Evolutionary conservation across 1,140 invertebrate genomes (phyloP).

Genomic region (Macrobrachium nipponense): DNA sequence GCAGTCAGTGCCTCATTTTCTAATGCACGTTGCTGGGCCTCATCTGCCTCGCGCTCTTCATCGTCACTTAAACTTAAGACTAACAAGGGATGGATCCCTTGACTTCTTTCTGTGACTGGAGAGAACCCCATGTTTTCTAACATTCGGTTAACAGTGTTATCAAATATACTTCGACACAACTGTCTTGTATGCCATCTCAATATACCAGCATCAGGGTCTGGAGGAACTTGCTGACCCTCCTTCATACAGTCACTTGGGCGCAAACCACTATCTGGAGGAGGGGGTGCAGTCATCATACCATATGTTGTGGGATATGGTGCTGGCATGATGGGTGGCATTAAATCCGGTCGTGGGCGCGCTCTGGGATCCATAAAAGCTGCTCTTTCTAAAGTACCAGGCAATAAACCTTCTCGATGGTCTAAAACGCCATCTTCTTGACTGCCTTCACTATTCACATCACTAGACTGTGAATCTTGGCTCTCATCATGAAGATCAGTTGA

Average conservation of each 20-base stretch:
- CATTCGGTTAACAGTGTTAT: slow-evolving; percentile 62
- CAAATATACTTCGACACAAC: slow-evolving; percentile 58
- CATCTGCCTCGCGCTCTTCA: slow-evolving; percentile 57
- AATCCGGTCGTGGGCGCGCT: slow-evolving; percentile 36
- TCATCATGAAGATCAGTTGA: slow-evolving; percentile 42
- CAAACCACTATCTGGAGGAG: slow-evolving; percentile 35
- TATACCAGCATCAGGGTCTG: slow-evolving; percentile 54
- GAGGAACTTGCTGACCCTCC: slow-evolving; percentile 27
- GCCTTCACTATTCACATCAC: slow-evolving; percentile 50
- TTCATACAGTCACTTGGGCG: slow-evolving; percentile 38
- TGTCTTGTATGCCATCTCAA: slow-evolving; percentile 56
- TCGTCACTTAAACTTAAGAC: slow-evolving; percentile 62
- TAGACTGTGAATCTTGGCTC: slow-evolving; percentile 45
- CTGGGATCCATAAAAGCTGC: slow-evolving; percentile 46
- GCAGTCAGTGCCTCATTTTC: slow-evolving; percentile 56
- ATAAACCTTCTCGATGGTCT: slow-evolving; percentile 28
- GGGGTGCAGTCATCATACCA: slow-evolving; percentile 54
- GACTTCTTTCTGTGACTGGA: slow-evolving; percentile 54
- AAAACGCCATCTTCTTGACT: slow-evolving; percentile 46
- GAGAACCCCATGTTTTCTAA: slow-evolving; percentile 63
- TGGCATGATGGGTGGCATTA: slow-evolving; percentile 53
- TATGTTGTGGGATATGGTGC: slow-evolving; percentile 50
- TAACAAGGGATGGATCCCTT: slow-evolving; percentile 59
- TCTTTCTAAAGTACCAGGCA: slow-evolving; percentile 17
- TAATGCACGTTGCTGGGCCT: slow-evolving; percentile 54